Evolutionary conservation across 2,113 vertebrate genomes (phyloP), one percentile per base, ranked within the genome.

Genomic region (Zosterops hypoxanthus): DNA sequence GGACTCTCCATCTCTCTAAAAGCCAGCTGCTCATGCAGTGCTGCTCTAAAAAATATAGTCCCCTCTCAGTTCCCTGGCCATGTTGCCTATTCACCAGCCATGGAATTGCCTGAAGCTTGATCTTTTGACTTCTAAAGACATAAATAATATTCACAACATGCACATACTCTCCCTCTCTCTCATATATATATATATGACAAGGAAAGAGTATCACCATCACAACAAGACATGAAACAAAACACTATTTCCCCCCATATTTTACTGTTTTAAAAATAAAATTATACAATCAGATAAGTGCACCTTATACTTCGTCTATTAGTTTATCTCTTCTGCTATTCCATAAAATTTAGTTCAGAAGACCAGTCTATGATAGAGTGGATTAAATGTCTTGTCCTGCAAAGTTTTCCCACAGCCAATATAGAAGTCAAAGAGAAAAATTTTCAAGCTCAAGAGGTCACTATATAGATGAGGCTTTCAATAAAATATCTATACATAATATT

Each of bases 241-340:
- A 68, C 0, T 9, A 0, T 14, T 14, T 18, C 5, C 3, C 3
- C 0, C 3, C 6, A 59, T 9, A 52, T 49, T 69, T 69, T 47
- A 55, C 11, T 56, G 24, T 33, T 52, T 19, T 6, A 28, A 53
- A 55, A 76, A n/a, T 26, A 56, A 65, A 78, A 42, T 18, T n/a
- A 8, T 28, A 33, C n/a, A 0, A 36, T 50, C 9, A 70, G 13
- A 25, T 53, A 59, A 69, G 19, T 44, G 6, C 31, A 9, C 16
- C 7, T 61, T 70, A 26, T 41, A 15, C 2, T 80, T 78, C 2
- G 44, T 46, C 17, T 70, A 19, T 50, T 57, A 63, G 2, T 78
- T 77, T 61, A 3, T 41, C 14, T 77, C 19, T 36, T 26, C 11
- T 57, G 13, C 18, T 84, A 61, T 73, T 83, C 46, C 18, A 61